phyloP scores from a whole-genome alignment of 2,888 invertebrate genomes.

The Strigamia maritima region DNA sequence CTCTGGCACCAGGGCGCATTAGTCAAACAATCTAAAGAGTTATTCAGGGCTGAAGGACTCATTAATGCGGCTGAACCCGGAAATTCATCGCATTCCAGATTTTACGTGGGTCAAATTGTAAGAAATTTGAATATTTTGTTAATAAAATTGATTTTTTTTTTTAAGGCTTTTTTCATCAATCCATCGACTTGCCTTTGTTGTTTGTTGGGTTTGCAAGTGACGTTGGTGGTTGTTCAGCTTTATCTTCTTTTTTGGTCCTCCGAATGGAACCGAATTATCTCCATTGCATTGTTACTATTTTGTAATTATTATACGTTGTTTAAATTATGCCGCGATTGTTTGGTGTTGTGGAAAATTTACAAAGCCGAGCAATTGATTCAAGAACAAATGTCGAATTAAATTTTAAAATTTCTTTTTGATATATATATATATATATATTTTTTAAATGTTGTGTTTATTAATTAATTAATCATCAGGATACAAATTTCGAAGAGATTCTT shows the following conservation, averaged over 20 bases:
- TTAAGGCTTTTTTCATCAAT: conserved; percentile 66
- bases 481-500: conserved; percentile 52
- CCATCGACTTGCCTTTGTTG: conserved; percentile 73
- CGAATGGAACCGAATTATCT: conserved; percentile 89
- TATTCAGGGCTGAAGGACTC: conserved; percentile 72
- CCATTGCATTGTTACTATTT: conserved; percentile 78
- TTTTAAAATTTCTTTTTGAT: background rate
- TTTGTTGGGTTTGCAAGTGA: conserved; percentile 62
- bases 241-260: conserved; percentile 71
- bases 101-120: conserved; percentile 68
- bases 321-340: conserved; percentile 79
- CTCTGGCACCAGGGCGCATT: conserved; percentile 74
- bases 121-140: background rate
- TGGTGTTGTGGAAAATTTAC: conserved; percentile 79
- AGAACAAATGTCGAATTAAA: conserved; percentile 38
- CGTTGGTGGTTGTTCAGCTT: conserved; percentile 66
- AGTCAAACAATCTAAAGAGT: conserved; percentile 67
- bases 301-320: conserved; percentile 90
- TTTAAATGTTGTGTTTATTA: conserved; percentile 26
- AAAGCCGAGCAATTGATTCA: conserved; percentile 43
- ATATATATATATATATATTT: background rate
- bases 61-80: conserved; percentile 86
- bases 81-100: conserved; percentile 72
- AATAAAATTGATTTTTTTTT: background rate
- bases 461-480: conserved; percentile 53